Percentiles rank a stretch among this genome's conserved stretches.
phyloP scores from a whole-genome alignment of 1,140 invertebrate genomes.

The Danaus plexippus region DNA sequence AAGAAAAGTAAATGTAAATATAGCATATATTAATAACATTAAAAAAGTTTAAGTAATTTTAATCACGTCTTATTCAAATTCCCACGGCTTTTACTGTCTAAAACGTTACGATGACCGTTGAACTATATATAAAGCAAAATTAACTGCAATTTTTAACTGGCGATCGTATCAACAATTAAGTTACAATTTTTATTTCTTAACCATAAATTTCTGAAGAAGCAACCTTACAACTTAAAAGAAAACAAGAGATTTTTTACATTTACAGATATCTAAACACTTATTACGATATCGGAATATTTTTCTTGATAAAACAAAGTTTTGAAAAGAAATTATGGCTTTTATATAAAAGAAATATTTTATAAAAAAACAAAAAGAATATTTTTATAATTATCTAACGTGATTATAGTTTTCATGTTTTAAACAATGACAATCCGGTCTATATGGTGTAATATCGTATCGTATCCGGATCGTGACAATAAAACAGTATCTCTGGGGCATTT shows the following conservation, averaged over 20 bases:
- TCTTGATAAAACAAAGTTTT: too few species aligned
- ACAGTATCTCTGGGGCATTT: constrained; percentile 39
- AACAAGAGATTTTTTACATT: too few species aligned
- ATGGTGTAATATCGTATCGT: neutral
- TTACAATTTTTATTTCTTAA: constrained; percentile 21
- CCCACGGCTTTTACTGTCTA: neutral
- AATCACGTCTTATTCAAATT: too few species aligned
- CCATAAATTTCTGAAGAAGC: constrained; percentile 21
- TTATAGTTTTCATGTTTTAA: constrained; percentile 6
- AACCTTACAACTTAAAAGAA: constrained; percentile 21
- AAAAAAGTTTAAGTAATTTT: too few species aligned
- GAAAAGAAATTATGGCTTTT: too few species aligned
- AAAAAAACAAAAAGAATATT: constrained; percentile 13
- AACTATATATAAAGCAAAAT: neutral
- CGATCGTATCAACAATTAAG: constrained; percentile 15
- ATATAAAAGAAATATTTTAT: too few species aligned
- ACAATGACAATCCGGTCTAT: neutral
- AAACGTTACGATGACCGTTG: neutral
- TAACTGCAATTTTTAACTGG: too few species aligned
- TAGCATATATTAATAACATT: too few species aligned
- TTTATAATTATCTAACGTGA: constrained; percentile 19
- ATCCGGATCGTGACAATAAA: constrained; percentile 29
- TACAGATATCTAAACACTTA: too few species aligned
- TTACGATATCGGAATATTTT: too few species aligned
- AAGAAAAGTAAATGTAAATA: too few species aligned